Conservation (phyloP, 1,140 invertebrate species). For the Myzus persicae region DNA sequence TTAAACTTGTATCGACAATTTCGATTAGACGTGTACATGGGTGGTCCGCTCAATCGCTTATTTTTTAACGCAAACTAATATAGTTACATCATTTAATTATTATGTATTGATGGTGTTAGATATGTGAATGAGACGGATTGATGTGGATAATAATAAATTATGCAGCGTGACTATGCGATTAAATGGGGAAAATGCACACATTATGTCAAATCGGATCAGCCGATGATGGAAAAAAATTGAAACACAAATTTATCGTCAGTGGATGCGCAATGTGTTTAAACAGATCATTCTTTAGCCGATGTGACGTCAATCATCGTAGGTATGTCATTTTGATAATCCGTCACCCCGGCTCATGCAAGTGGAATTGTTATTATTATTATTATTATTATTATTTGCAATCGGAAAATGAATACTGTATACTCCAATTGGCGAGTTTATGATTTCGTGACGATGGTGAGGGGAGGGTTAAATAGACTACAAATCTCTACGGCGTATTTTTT, state of each 20-base stretch:
- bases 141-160: background rate
- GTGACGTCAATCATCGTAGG: background rate
- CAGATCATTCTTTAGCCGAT: background rate
- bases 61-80: background rate
- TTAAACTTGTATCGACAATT: background rate
- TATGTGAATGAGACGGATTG: background rate
- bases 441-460: background rate
- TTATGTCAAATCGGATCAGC: background rate
- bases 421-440: background rate
- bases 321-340: background rate
- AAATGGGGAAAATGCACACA: background rate
- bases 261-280: background rate
- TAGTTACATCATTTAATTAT: background rate
- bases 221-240: background rate
- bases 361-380: background rate
- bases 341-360: background rate
- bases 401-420: background rate
- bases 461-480: background rate
- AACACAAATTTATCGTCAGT: background rate
- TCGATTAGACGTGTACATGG: too few relatives aligned
- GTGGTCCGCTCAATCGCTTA: too few relatives aligned
- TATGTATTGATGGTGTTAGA: background rate
- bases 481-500: too few relatives aligned
- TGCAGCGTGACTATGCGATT: background rate
- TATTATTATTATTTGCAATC: background rate